Percentiles rank a stretch among this genome's conserved stretches.
Evolutionary conservation across 2,797 vertebrate genomes (phyloP).

Genomic region (Malurus splendens): DNA sequence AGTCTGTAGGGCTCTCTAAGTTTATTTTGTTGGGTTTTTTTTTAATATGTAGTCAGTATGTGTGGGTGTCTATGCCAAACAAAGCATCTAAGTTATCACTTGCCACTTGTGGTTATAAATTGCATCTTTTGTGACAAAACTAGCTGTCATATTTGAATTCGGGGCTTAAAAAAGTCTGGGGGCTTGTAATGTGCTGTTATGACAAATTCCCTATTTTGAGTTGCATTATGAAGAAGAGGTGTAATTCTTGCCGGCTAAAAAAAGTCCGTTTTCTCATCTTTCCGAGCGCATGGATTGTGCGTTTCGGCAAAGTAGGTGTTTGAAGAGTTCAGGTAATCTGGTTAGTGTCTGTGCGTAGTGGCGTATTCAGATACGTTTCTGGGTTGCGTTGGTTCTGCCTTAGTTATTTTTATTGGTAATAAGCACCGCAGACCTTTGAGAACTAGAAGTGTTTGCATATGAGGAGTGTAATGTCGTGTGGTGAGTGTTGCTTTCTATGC

Average conservation of each 20-base stretch:
- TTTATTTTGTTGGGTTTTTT: not conserved
- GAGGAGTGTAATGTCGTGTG: not conserved
- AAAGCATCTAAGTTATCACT: not conserved
- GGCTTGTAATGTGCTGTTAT: not conserved
- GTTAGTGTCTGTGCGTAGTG: not conserved
- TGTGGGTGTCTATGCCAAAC: not conserved
- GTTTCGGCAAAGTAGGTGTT: not conserved
- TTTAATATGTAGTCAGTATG: not conserved
- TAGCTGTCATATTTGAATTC: not conserved
- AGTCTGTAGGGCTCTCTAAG: not conserved
- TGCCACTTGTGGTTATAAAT: not conserved
- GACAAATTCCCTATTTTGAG: not conserved
- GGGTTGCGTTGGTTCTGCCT: not conserved
- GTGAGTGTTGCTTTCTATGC: not conserved
- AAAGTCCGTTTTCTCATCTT: not conserved
- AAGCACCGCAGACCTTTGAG: not conserved
- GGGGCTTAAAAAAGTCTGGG: not conserved
- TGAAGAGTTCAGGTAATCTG: not conserved
- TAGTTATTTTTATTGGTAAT: not conserved
- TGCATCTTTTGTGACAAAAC: not conserved
- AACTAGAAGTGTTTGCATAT: not conserved
- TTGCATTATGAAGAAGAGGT: not conserved
- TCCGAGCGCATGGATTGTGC: not conserved
- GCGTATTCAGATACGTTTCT: not conserved
- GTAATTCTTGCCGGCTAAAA: not conserved